Conservation (phyloP, 2,113 vertebrate genomes). For the Neotoma lepida region DNA sequence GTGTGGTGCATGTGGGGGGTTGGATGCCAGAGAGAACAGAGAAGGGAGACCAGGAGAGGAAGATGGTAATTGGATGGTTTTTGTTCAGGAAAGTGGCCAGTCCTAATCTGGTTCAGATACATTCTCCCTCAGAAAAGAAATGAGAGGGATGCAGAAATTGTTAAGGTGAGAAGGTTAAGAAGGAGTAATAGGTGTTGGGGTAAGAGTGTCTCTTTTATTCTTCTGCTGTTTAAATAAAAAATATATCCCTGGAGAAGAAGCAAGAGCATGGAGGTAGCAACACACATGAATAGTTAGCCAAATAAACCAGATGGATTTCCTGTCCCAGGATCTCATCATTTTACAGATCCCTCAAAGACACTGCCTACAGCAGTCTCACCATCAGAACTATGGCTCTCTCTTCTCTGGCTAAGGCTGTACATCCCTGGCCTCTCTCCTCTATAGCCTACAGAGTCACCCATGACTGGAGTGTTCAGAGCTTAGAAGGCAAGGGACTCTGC, state of each 20-base stretch:
- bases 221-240: not conserved
- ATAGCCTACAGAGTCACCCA: not conserved
- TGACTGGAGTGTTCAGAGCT: not conserved
- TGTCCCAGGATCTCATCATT: not conserved
- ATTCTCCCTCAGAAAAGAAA: slow-evolving; percentile 17
- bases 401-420: not conserved
- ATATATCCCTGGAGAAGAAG: not conserved
- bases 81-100: not conserved
- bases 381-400: not conserved
- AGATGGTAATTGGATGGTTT: not conserved
- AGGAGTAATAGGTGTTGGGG: not conserved
- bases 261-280: not conserved
- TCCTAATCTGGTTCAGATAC: not conserved
- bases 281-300: not conserved
- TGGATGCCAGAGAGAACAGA: not conserved
- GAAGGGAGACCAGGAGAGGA: not conserved
- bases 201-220: not conserved
- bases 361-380: not conserved
- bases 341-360: not conserved
- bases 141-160: not conserved
- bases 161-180: not conserved
- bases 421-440: not conserved
- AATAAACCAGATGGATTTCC: too few species aligned
- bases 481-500: not conserved
- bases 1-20: too few species aligned